phyloP scores from a whole-genome alignment of 2,888 invertebrate species.

The Amaurobius ferox region DNA sequence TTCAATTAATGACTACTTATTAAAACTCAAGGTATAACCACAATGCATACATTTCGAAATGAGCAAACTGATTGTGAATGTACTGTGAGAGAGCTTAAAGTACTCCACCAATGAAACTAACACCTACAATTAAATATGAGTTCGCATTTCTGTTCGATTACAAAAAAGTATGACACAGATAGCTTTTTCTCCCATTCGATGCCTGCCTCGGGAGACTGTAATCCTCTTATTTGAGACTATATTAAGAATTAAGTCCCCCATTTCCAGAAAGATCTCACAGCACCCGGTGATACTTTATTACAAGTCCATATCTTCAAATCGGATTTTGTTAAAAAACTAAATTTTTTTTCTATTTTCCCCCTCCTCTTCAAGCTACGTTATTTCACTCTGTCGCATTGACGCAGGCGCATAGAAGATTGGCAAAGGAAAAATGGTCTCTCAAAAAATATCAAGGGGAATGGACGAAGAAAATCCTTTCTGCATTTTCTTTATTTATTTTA shows the following conservation, averaged over 20 bases:
- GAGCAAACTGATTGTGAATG: too few relatives aligned
- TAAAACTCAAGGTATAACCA: too few relatives aligned
- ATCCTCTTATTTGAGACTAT: constrained; percentile 5
- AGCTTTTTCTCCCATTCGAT: too few relatives aligned
- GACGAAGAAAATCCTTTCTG: constrained; percentile 7
- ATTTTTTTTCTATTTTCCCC: not conserved
- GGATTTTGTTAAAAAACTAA: not conserved
- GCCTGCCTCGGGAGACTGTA: not conserved
- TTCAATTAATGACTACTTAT: too few relatives aligned
- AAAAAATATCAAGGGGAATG: not conserved
- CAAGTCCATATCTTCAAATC: not conserved
- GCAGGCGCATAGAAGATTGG: not conserved
- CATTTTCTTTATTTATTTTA: not conserved
- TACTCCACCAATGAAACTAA: too few relatives aligned
- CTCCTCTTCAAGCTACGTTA: not conserved
- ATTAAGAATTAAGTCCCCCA: constrained; percentile 1
- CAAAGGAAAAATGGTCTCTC: not conserved
- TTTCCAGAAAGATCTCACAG: not conserved
- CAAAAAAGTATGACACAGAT: too few relatives aligned
- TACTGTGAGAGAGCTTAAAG: too few relatives aligned
- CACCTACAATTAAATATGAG: too few relatives aligned
- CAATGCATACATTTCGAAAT: too few relatives aligned
- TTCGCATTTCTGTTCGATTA: too few relatives aligned
- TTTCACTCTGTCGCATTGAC: not conserved
- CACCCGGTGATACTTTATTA: not conserved